Conservation (phyloP, 2,888 invertebrate species). For the Amphiduros pacificus region DNA sequence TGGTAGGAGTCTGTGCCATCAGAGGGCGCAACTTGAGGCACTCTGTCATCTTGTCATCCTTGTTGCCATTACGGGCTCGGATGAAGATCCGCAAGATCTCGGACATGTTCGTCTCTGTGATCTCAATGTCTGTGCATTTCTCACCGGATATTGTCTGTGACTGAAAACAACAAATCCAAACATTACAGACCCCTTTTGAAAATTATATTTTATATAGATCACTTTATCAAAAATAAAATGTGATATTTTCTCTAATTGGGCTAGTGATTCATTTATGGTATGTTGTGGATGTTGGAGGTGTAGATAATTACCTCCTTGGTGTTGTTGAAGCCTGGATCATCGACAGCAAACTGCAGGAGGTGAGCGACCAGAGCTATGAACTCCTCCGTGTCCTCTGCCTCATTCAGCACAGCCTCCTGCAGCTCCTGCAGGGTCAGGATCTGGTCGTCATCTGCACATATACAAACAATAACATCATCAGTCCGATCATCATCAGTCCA, state of each 20-base stretch:
- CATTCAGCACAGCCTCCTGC: constrained; percentile 81
- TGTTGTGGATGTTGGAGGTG: background rate
- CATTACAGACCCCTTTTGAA: too few relatives aligned
- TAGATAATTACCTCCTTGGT: constrained; percentile 48
- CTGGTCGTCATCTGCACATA: constrained; percentile 37
- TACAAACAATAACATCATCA: too few relatives aligned
- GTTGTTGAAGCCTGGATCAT: constrained; percentile 73
- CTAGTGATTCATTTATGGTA: constrained; percentile 1
- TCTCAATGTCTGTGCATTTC: constrained; percentile 78
- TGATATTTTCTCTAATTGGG: background rate
- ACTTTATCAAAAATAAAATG: background rate
- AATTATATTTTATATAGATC: background rate
- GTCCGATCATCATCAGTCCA: too few relatives aligned
- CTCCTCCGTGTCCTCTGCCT: constrained; percentile 73
- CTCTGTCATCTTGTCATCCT: constrained; percentile 44
- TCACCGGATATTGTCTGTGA: constrained; percentile 90
- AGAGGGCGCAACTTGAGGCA: constrained; percentile 82
- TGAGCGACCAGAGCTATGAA: constrained; percentile 85
- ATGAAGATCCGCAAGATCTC: constrained; percentile 90
- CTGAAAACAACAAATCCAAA: constrained; percentile 33
- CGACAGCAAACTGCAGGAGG: constrained; percentile 86
- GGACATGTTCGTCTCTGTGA: constrained; percentile 87
- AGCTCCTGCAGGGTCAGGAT: constrained; percentile 81
- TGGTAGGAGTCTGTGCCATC: constrained; percentile 79
- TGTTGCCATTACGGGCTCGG: constrained; percentile 69